Evolutionary conservation across 2,888 invertebrate species (phyloP), one percentile per base, ranked within the genome.

Genomic region (Cheilosia scutellata): DNA sequence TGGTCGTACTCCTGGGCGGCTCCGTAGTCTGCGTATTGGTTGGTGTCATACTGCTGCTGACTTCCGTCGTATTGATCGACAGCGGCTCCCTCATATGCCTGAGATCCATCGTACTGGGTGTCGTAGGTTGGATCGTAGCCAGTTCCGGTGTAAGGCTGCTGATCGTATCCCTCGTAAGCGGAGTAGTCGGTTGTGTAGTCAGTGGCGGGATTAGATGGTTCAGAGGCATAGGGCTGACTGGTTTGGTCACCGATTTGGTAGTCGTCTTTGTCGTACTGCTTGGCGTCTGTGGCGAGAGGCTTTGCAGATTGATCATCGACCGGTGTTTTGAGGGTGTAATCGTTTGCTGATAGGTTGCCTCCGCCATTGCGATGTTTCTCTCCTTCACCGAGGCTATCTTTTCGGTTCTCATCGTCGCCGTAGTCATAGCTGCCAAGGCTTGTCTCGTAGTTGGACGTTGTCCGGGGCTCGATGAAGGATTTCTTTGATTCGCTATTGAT

Each of bases 371-470:
- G 90, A 77, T 91, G 89, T 75, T 92, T 91, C 80, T 91, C 91
- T 88, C 91, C 91, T 89, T 90, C 89, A 87, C 91, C 91, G 89
- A 91, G 88, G 88, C 91, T 91, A 89, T 92, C 92, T 87, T 92
- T 92, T 91, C 91, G 90, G 89, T 92, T 92, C 89, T 92, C 92
- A 88, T 92, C 91, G 87, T 92, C 91, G 88, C 90, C 90, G 82
- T 90, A 90, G 72, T 88, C 88, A 87, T 89, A 89, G 84, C 60
- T 82, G 68, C 88, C 87, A 25, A 77, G 58, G 29, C 62, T 88
- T 57, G 84, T 72, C 44, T 42, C 86, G 25, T 84, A 87, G 82
- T 78, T 37, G 11, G 37, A 37, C 4, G 11, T 87, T 88, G 76
- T 33, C 76, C 71, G 27, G 77, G 87, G 88, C 20, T 88, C 87